These are phyloP conservation scores for Zalophus californianus DNA, from an alignment of 2,797 vertebrate species.

Conservation along the genomic window DNA sequence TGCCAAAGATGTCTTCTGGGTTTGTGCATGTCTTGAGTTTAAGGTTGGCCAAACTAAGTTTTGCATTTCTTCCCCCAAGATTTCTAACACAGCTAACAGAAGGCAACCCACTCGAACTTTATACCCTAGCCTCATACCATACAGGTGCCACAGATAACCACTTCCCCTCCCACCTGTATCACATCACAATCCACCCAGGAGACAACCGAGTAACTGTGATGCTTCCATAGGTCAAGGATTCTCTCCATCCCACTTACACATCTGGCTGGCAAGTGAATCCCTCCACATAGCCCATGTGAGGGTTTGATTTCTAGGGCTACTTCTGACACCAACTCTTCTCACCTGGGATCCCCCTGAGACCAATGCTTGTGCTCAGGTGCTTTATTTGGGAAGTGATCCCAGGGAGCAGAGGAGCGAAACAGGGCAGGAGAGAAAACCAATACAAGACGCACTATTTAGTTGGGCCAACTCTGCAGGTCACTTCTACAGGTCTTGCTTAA, in stretches of 20 bases:
- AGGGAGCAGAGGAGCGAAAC: not conserved
- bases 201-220: not conserved
- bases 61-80: not conserved
- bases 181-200: rapidly evolving
- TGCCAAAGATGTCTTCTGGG: not conserved
- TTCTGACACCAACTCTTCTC: not conserved
- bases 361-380: not conserved
- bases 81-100: not conserved
- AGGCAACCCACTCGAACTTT: not conserved
- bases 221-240: not conserved
- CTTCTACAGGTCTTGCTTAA: not conserved
- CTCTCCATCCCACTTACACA: not conserved
- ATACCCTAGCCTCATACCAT: not conserved
- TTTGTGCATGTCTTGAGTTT: not conserved
- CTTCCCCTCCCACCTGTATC: not conserved
- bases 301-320: not conserved
- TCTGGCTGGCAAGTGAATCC: not conserved
- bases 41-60: not conserved
- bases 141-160: not conserved
- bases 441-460: not conserved
- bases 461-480: not conserved
- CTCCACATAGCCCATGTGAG: not conserved
- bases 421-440: not conserved
- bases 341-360: not conserved
- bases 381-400: not conserved